Percentiles rank a stretch among this genome's conserved stretches.
Conservation (phyloP, 1,140 invertebrate genomes). For the Macrobrachium rosenbergii region DNA sequence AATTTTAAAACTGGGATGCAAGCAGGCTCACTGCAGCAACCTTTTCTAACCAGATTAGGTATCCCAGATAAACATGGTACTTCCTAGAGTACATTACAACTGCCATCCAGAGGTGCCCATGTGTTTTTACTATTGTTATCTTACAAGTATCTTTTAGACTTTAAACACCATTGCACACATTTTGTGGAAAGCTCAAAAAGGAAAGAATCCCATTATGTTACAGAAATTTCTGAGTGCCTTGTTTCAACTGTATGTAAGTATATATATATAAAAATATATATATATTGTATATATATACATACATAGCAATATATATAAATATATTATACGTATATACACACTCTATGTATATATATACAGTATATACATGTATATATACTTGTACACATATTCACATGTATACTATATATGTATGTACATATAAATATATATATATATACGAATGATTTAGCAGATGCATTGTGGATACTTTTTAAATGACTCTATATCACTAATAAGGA, state of each 20-base stretch:
- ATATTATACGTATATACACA: conserved; percentile 12
- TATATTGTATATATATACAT: conserved; percentile 24
- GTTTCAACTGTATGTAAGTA: conserved; percentile 48
- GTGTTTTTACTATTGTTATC: conserved; percentile 20
- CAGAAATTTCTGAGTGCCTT: conserved; percentile 54
- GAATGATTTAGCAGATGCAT: conserved; percentile 61
- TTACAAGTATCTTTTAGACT: conserved; percentile 26
- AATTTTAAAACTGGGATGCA: too few species aligned
- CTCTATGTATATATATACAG: conserved; percentile 3
- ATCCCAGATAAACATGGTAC: too few species aligned
- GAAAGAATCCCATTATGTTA: conserved; percentile 16
- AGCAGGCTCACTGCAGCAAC: too few species aligned
- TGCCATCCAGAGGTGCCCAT: conserved; percentile 46
- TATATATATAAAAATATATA: conserved; percentile 3
- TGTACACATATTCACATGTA: conserved; percentile 6
- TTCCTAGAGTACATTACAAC: conserved; percentile 15
- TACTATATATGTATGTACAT: conserved; percentile 16
- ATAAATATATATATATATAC: conserved; percentile 35
- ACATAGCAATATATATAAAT: conserved; percentile 13
- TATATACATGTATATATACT: conserved; percentile 10
- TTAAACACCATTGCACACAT: conserved; percentile 43
- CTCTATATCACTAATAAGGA: conserved; percentile 45
- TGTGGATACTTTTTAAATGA: conserved; percentile 45
- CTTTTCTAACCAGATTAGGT: too few species aligned
- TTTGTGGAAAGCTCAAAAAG: conserved; percentile 37